Evolutionary conservation across 64 coral and sea anemone species (phyloP).

Genomic region (Montipora capricornis): DNA sequence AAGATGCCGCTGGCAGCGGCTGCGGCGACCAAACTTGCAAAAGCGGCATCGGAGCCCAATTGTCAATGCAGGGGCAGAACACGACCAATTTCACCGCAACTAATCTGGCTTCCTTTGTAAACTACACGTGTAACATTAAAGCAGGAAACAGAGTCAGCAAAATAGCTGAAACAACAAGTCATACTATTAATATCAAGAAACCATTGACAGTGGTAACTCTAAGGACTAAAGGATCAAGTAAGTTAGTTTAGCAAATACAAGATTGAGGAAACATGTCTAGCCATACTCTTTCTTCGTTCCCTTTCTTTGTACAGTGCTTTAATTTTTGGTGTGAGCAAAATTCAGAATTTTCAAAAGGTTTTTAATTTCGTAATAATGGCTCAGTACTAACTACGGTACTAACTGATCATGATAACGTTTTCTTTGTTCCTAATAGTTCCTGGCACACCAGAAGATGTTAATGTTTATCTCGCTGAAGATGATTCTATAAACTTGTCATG

Average conservation of each 20-base stretch:
- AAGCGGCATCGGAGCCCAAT: background rate
- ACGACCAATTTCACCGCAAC: background rate
- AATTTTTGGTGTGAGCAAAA: background rate
- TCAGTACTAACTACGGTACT: background rate
- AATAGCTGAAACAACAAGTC: background rate
- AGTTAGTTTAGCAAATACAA: background rate
- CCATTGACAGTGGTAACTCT: background rate
- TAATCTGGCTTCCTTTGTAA: background rate
- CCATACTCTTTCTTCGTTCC: background rate
- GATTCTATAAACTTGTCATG: background rate
- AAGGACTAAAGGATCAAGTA: background rate
- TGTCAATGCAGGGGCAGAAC: background rate
- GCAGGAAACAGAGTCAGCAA: constrained; percentile 17
- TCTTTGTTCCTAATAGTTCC: background rate
- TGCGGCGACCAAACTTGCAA: background rate
- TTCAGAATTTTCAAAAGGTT: no score
- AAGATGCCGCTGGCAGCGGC: no score
- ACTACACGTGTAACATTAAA: background rate
- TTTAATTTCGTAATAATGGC: background rate
- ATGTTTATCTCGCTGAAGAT: background rate
- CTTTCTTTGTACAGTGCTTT: background rate
- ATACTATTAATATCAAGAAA: background rate
- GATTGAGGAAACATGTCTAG: background rate
- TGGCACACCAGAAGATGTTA: background rate
- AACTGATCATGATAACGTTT: no score